These are phyloP conservation scores for Pogonophryne albipinna DNA, from an alignment of 2,797 vertebrate species.

Conservation along the genomic window DNA sequence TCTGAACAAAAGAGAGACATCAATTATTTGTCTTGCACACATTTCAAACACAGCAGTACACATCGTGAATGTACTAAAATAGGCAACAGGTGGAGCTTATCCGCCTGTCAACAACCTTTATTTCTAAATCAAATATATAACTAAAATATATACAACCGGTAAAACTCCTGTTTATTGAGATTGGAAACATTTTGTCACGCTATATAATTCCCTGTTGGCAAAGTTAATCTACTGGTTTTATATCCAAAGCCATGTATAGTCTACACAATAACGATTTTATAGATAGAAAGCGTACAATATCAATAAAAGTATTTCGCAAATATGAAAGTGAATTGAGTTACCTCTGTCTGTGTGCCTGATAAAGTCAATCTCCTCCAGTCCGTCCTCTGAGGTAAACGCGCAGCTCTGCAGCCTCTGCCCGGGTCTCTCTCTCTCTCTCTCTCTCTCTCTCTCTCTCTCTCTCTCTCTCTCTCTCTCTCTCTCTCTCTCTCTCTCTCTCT, in stretches of 20 bases:
- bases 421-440: background rate
- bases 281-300: background rate
- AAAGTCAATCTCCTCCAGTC: slow-evolving; percentile 14
- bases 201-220: too few relatives aligned
- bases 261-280: background rate
- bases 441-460: too few relatives aligned
- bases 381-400: slow-evolving; percentile 7
- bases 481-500: too few relatives aligned
- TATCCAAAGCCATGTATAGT: too few relatives aligned
- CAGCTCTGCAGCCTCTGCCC: slow-evolving; percentile 11
- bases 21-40: slow-evolving; percentile 10
- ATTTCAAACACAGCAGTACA: background rate
- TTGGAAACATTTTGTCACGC: too few relatives aligned
- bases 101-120: too few relatives aligned
- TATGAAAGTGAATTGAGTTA: slow-evolving; percentile 7
- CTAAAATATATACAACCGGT: background rate
- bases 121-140: background rate
- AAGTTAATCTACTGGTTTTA: background rate
- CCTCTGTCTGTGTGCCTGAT: background rate
- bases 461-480: too few relatives aligned
- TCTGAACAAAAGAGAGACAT: slow-evolving; percentile 43
- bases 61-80: background rate
- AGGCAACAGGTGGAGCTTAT: background rate
- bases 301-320: background rate
- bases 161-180: background rate